Evolutionary conservation across 2,113 vertebrate species (phyloP), one percentile per base, ranked within the genome.

Genomic region (Centropristis striata): DNA sequence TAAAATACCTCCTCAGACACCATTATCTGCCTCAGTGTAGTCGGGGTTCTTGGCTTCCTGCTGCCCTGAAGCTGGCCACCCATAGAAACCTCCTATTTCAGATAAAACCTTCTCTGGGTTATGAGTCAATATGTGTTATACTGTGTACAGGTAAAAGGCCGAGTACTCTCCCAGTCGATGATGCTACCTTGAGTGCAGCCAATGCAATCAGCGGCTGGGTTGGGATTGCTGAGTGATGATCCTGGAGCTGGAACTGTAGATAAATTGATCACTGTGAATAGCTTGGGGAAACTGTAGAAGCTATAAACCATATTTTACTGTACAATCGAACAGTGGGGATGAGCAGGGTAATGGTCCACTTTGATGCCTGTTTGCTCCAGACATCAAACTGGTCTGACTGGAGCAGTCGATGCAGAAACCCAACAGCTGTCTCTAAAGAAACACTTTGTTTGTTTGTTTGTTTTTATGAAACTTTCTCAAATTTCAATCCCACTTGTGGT

Each of bases 91-190:
- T 13, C 25, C 8, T 37, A 46, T 72, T 51, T 65, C 28, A 66
- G 75, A 71, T 80, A 67, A 75, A 80, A 71, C 9, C 54, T 46
- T 71, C n/a, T 37, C 21, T 47, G 42, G 20, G 59, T 54, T 65
- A 46, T 58, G 27, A 71, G 53, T 75, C 82, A 59, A 71, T 69
- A 78, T 63, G 69, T 14, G 36, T 21, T 73, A 42, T 32, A 49
- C 41, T 32, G 20, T 25, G 14, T 23, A 28, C 11, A 41, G 8
- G 37, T 53, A n/a, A 69, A 44, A 65, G 10, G 18, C 61, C 5
- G 7, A 25, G 20, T 25, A 50, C 71, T 75, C 66, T 67, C 23
- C 57, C 15, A 83, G 69, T 58, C 14, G 1, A 14, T 23, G 64
- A 14, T 60, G n/a, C 13, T 74, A 54, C 42, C 14, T 27, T 69